Evolutionary conservation across 2,113 vertebrate genomes (phyloP).

Genomic region (Phalacrocorax carbo): DNA sequence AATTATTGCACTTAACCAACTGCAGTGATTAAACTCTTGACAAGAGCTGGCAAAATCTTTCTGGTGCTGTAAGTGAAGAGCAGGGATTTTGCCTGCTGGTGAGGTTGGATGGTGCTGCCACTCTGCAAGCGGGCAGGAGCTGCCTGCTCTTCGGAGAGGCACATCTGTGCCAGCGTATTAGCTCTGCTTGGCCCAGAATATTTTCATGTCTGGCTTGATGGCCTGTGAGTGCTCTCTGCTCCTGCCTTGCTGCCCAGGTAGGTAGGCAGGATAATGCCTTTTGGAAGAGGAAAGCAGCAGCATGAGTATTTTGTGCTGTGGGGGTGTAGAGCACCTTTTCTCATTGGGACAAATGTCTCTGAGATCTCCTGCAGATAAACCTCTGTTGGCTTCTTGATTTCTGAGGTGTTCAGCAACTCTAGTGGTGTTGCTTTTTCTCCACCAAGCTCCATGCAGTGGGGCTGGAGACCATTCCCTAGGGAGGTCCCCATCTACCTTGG

Average conservation of each 20-base stretch:
- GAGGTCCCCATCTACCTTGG: not conserved
- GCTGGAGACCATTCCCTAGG: not conserved
- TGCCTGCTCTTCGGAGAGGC: not conserved
- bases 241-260: not conserved
- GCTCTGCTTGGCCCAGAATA: not conserved
- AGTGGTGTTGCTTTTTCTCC: not conserved
- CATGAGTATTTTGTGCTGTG: not conserved
- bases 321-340: not conserved
- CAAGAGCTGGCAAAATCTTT: not conserved
- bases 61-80: not conserved
- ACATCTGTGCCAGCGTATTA: not conserved
- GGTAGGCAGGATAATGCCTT: not conserved
- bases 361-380: not conserved
- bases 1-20: constrained; percentile 8
- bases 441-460: not conserved
- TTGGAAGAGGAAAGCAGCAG: not conserved
- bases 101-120: not conserved
- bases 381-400: not conserved
- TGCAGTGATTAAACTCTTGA: not conserved
- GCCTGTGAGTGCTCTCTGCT: not conserved
- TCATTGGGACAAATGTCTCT: not conserved
- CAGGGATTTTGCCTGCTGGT: not conserved
- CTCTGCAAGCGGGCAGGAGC: not conserved
- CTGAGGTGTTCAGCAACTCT: not conserved
- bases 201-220: not conserved